Percentiles rank a stretch among this genome's conserved stretches.
Evolutionary conservation across 2,797 vertebrate species (phyloP).

Genomic region (Microctenopoma steveboyesi): DNA sequence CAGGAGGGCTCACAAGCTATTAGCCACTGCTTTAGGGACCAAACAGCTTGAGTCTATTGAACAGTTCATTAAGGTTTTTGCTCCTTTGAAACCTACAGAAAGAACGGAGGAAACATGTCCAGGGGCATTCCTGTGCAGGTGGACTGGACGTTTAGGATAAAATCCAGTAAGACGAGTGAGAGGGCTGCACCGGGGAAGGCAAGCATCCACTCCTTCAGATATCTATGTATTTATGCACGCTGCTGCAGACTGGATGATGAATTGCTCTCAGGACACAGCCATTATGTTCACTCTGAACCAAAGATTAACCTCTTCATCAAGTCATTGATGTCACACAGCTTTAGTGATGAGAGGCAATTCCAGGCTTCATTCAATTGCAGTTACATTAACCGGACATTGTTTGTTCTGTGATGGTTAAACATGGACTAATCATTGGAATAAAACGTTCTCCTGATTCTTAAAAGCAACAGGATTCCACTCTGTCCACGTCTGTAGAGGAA

Average conservation of each 20-base stretch:
- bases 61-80: conserved; percentile 72
- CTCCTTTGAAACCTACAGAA: conserved; percentile 64
- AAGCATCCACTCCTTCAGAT: conserved; percentile 25
- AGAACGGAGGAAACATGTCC: conserved; percentile 48
- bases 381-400: conserved; percentile 34
- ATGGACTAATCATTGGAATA: conserved; percentile 14
- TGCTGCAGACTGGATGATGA: conserved; percentile 29
- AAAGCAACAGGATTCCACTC: conserved; percentile 1
- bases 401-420: conserved; percentile 31
- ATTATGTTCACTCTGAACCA: conserved; percentile 35
- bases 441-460: conserved; percentile 15
- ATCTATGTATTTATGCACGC: conserved; percentile 35
- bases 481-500: not conserved
- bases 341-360: conserved; percentile 29
- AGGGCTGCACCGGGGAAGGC: conserved; percentile 12
- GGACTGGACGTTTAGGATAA: conserved; percentile 35
- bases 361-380: conserved; percentile 18
- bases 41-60: conserved; percentile 58
- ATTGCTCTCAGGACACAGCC: conserved; percentile 23
- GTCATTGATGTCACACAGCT: conserved; percentile 15
- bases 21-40: conserved; percentile 64
- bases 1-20: conserved; percentile 68
- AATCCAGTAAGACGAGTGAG: conserved; percentile 25
- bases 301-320: conserved; percentile 42
- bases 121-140: conserved; percentile 46